A percentile compares a stretch with the other conserved stretches of the same genome.
Evolutionary conservation across 2,888 invertebrate species (phyloP).

Genomic region (Epistrophe grossulariae): DNA sequence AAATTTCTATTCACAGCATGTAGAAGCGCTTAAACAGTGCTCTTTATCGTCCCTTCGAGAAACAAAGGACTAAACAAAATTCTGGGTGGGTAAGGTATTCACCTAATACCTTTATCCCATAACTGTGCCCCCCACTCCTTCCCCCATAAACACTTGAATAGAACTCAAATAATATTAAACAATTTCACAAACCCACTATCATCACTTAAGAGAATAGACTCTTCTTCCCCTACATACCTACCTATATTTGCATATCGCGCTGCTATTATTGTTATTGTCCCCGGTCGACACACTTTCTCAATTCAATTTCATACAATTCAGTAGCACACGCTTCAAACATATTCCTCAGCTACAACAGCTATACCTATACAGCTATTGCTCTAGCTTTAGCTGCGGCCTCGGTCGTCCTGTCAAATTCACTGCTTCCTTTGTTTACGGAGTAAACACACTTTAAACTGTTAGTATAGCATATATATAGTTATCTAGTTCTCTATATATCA

Average conservation of each 20-base stretch:
- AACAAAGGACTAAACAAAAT: conserved; percentile 11
- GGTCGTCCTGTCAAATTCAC: conserved; percentile 35
- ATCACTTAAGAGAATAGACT: conserved; percentile 40
- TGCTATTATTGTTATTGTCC: conserved; percentile 63
- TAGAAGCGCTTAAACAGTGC: neutral
- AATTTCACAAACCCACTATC: conserved; percentile 60
- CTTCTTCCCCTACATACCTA: neutral
- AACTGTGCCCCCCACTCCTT: neutral
- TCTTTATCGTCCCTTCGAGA: neutral
- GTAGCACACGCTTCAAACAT: conserved; percentile 46
- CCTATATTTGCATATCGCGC: conserved; percentile 64
- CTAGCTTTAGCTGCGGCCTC: conserved; percentile 12
- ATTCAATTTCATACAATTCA: conserved; percentile 54
- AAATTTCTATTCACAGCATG: conserved; percentile 4
- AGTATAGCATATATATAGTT: neutral
- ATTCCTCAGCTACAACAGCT: conserved; percentile 17
- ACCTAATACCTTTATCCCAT: conserved; percentile 10
- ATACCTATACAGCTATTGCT: neutral
- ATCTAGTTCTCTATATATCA: conserved; percentile 17
- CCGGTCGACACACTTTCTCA: conserved; percentile 49
- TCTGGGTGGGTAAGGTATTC: neutral
- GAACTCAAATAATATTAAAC: conserved; percentile 54
- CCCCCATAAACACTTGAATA: conserved; percentile 12
- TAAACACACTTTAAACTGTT: conserved; percentile 47
- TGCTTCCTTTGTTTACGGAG: conserved; percentile 19